Base-by-base conservation (phyloP, 92 coral and sea anemone species). In the Epizoanthus illoricatus region DNA sequence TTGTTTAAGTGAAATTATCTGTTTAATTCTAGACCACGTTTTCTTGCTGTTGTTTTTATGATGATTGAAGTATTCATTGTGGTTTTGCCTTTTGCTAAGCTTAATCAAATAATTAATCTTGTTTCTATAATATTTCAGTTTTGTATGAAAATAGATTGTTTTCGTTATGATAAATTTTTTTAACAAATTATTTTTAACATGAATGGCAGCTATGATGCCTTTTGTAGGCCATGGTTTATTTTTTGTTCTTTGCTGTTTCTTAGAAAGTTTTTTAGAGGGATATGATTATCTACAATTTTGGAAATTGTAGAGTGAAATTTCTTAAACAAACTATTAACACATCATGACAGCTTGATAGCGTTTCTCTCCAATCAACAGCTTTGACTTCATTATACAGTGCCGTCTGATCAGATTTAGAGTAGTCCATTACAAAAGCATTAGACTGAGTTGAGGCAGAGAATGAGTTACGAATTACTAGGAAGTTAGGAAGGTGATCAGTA, bases 401-500 rank as follows among this genome's bases (percentile, higher is more conserved):
- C 8, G 60, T 66, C 21, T 80, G 74, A 66, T 80, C 57, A 16
- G 67, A 66, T 67, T 45, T 19, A 57, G 75, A 80, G 63, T 60
- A 36, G 58, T 82, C 86, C 39, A 60, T 65, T 41, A 55, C 21
- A 24, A 66, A 80, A 62, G 60, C 75, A 71, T 71, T 71, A 28
- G 75, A 71, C 75, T 71, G 75, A 71, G 49, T 57, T 71, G 61
- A 71, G 75, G 75, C 75, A 42, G 75, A 71, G 75, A 71, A 71
- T 42, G 75, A 71, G 49, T 73, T 70, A 28, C 81, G 75, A n/a
- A 85, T 86, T 47, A 73, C 65, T 20, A 89, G 68, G 73, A 87
- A 90, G 82, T 90, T 90, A 64, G 89, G 88, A 41, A 87, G 83
- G 58, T 89, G 87, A 65, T 89, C 92, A 74, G 87, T 69, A 28